Percentiles rank a stretch among this genome's conserved stretches.
Evolutionary conservation across 1,140 invertebrate species (phyloP).

Genomic region (Phthorimaea operculella): DNA sequence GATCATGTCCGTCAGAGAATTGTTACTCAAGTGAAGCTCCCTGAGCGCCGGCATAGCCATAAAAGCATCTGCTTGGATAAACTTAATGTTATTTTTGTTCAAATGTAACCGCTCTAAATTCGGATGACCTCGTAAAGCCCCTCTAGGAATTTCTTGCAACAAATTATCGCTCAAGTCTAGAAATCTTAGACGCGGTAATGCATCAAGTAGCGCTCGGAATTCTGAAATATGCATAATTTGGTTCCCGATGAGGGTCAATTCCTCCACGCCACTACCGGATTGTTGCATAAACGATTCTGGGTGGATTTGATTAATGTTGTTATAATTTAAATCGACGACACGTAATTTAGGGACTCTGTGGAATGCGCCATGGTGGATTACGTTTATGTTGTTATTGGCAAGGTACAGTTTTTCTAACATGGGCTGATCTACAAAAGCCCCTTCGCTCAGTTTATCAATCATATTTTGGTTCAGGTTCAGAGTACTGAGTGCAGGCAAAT

Average conservation of each 20-base stretch:
- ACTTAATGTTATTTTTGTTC: constrained; percentile 79
- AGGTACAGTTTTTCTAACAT: constrained; percentile 76
- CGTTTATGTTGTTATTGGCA: constrained; percentile 78
- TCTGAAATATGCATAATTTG: constrained; percentile 79
- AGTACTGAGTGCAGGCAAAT: constrained; percentile 76
- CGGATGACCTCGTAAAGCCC: constrained; percentile 79
- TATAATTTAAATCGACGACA: constrained; percentile 81
- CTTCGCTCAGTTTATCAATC: constrained; percentile 77
- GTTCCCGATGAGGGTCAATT: constrained; percentile 80
- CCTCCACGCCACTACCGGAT: constrained; percentile 77
- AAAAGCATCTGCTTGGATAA: constrained; percentile 80
- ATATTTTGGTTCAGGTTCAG: constrained; percentile 78
- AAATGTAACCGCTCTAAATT: constrained; percentile 83
- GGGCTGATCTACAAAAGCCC: constrained; percentile 82
- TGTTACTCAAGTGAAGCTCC: constrained; percentile 82
- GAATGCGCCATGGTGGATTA: constrained; percentile 82
- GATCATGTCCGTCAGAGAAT: constrained; percentile 75
- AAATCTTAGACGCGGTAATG: constrained; percentile 79
- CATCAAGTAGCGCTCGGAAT: constrained; percentile 76
- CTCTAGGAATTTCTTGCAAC: constrained; percentile 79
- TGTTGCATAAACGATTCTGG: constrained; percentile 83
- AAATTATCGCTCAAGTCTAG: constrained; percentile 82
- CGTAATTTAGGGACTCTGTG: constrained; percentile 79
- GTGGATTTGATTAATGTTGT: constrained; percentile 80
- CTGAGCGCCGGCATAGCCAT: constrained; percentile 82